Evolutionary conservation across 2,888 invertebrate species (phyloP), one percentile per base, ranked within the genome.

Genomic region (Alloscopus bannaensis): DNA sequence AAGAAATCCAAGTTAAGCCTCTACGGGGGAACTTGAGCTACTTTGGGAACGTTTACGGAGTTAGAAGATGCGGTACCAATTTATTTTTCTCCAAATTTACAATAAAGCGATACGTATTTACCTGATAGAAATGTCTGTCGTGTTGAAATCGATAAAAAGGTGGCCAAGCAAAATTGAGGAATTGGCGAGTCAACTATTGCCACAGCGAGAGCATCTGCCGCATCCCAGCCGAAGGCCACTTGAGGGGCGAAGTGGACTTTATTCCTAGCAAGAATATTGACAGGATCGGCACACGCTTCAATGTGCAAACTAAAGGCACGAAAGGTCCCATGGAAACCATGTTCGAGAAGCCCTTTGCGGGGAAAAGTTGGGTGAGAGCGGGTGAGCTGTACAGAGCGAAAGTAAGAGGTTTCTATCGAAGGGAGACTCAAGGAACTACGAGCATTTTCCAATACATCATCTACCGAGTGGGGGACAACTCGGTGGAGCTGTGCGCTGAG

Each of bases 191-290:
- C 16, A 52, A 66, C 16, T 29, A 36, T 2, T 66, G 50, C 13
- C 16, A 16, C 18, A 29, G 18, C 3, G 65, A 47, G 1, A 36
- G 65, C 20, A 26, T 18, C 28, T 65, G 65, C 47, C 65, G 28
- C 24, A n/a, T 28, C 28, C 40, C 55, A n/a, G 50, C 26, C 8
- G 69, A 52, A 18, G 45, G 18, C 3, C 40, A 3, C 8, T 3
- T n/a, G 8, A 55, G 57, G 42, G n/a, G 57, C 26, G 57, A 69
- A 28, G 29, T 57, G 18, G 69, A 69, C 6, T 69, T 69, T n/a
- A 28, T 57, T 11, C 69, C 69, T 22, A 57, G 57, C 20, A 18
- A 57, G 42, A 57, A 69, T 28, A 18, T 28, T 16, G 40, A 20
- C 1, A 18, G 18, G n/a, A n/a, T 69, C 8, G 69, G 69, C 3